These are phyloP conservation scores for Nyctibius bracteatus DNA, from an alignment of 2,113 vertebrate species.

Conservation along the genomic window DNA sequence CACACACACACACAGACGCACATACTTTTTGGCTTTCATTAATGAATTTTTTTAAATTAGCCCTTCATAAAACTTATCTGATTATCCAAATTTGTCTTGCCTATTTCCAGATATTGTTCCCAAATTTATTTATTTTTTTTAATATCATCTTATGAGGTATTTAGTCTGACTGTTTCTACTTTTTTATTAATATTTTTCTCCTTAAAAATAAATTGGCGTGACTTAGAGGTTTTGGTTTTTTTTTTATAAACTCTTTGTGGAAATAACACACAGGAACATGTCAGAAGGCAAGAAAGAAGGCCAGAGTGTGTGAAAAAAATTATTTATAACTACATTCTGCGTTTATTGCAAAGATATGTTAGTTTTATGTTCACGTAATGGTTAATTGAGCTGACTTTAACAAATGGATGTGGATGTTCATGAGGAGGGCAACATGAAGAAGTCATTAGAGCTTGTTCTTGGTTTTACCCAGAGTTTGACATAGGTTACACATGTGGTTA, in stretches of 20 bases:
- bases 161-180: not conserved
- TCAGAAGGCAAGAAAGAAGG: not conserved
- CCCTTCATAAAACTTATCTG: not conserved
- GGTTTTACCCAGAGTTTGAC: not conserved
- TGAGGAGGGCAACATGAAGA: not conserved
- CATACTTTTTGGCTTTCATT: not conserved
- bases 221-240: not conserved
- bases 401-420: not conserved
- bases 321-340: not conserved
- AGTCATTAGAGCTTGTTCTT: not conserved
- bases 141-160: not conserved
- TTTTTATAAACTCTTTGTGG: not conserved
- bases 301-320: not conserved
- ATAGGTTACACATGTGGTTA: not conserved
- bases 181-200: not conserved
- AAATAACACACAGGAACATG: not conserved
- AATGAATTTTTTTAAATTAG: not conserved
- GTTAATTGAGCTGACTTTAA: not conserved
- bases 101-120: not conserved
- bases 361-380: not conserved
- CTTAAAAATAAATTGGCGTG: not conserved
- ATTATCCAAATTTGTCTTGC: not conserved
- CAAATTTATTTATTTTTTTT: not conserved
- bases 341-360: not conserved
- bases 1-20: accelerated